Conservation (phyloP, 2,113 vertebrate genomes). For the Phainopepla nitens region DNA sequence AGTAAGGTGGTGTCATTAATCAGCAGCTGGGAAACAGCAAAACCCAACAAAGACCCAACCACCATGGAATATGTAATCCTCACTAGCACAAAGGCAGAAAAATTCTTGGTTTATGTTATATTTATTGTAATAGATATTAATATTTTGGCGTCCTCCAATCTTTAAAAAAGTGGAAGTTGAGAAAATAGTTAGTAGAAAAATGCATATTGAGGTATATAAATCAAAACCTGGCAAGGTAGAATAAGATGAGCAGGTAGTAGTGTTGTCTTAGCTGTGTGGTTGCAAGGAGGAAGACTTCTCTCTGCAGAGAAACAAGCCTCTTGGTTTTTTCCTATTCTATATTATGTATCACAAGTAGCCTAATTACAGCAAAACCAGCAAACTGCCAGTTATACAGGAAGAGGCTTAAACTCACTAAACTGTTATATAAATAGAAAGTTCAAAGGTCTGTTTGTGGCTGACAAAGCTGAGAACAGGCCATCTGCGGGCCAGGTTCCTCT, state of each 20-base stretch:
- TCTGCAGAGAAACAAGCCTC: not conserved
- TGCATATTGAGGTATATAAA: not conserved
- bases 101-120: not conserved
- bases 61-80: not conserved
- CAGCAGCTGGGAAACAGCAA: constrained; percentile 17
- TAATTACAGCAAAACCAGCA: constrained; percentile 72
- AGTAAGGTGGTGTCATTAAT: constrained; percentile 52
- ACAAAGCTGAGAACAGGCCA: constrained; percentile 68
- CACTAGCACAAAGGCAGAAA: not conserved
- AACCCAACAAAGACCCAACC: constrained; percentile 1
- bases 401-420: constrained; percentile 77
- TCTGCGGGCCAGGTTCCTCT: constrained; percentile 71
- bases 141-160: not conserved
- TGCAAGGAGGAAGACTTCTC: not conserved
- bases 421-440: constrained; percentile 82
- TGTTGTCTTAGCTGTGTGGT: not conserved
- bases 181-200: not conserved
- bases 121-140: not conserved
- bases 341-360: constrained; percentile 66
- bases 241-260: not conserved
- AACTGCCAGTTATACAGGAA: constrained; percentile 75
- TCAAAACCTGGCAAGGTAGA: not conserved
- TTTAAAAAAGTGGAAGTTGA: not conserved
- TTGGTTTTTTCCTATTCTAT: constrained; percentile 44
- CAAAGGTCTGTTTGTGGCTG: constrained; percentile 74